Base-by-base conservation (phyloP, 2,888 invertebrate species). In the Mythimna albipuncta region DNA sequence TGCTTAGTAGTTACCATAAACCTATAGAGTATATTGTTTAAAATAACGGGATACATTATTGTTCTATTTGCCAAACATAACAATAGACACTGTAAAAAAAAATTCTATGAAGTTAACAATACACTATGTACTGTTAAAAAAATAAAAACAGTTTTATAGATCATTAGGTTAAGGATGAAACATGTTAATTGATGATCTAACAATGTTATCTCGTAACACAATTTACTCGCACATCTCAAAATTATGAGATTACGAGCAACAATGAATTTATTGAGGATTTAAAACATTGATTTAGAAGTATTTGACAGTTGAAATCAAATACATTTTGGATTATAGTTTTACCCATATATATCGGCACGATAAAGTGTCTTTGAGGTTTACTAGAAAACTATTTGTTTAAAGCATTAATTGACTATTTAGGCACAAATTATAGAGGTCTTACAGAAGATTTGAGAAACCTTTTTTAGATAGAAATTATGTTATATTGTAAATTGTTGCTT, bases 171-270 rank as follows among this genome's bases (percentile, higher is more conserved):
- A 80, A 38, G 41, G 54, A 54, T 79, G 41, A 54, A 61, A 38
- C 32, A 59, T 52, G 66, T 35, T 79, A 68, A 79, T 63, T 78
- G 62, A 54, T 75, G 80, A 69, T 66, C 62, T 63, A 63, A 69
- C 52, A 69, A 63, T 38, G 21, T 69, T 26, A 65, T 26, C 47
- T 26, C 57, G 55, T 63, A 58, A 63, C 62, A 50, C 41, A 50
- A 52, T 57, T 19, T 64, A 57, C 47, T 64, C 2, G 21, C 6
- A 73, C 47, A 19, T 52, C 54, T 57, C 38, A 16, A 55, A 47
- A 59, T 21, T 21, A n/a, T 59, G 35, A 7, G n/a, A 58, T 66
- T 41, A 54, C 35, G 7, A 59, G 64, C 59, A 65, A 32, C 38
- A 0, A 10, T 38, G 13, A 59, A 26, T 38, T 10, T 21, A 50